These are phyloP conservation scores for Carduelis carduelis DNA, from an alignment of 2,797 vertebrate species.

Conservation along the genomic window DNA sequence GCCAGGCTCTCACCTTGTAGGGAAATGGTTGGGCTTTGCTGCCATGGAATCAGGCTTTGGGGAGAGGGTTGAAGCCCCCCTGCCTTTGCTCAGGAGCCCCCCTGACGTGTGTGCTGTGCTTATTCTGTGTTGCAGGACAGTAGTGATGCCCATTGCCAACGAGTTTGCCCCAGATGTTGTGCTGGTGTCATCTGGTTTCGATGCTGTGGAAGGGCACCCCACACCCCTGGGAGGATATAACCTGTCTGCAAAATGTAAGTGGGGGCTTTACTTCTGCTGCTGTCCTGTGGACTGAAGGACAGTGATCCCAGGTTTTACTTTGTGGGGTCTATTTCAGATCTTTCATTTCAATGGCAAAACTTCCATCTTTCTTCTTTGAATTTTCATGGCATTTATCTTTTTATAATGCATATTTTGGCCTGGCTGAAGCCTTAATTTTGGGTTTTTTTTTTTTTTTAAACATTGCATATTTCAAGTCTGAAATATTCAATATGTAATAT, in stretches of 20 bases:
- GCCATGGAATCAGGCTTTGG: rapidly evolving
- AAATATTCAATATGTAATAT: neutral
- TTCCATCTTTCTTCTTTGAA: neutral
- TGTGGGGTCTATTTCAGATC: neutral
- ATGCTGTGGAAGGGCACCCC: conserved; percentile 92
- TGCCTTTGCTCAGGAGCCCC: neutral
- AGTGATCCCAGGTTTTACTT: neutral
- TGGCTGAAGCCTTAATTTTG: neutral
- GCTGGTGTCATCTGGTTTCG: conserved; percentile 93
- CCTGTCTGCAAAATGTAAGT: conserved; percentile 93
- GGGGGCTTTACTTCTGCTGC: neutral
- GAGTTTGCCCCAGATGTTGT: conserved; percentile 94
- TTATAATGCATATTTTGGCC: neutral
- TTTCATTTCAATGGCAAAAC: neutral
- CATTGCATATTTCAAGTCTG: neutral
- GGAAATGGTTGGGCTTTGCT: neutral
- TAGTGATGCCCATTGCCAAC: conserved; percentile 94
- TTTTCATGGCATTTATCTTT: neutral
- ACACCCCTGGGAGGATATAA: conserved; percentile 92
- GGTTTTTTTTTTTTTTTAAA: neutral
- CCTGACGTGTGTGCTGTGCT: neutral
- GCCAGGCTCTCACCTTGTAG: neutral
- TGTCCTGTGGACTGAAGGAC: neutral
- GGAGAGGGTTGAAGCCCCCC: neutral
- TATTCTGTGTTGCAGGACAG: conserved; percentile 77